These are phyloP conservation scores for Heliconius hermathena DNA, from an alignment of 1,140 invertebrate species.

Conservation along the genomic window DNA sequence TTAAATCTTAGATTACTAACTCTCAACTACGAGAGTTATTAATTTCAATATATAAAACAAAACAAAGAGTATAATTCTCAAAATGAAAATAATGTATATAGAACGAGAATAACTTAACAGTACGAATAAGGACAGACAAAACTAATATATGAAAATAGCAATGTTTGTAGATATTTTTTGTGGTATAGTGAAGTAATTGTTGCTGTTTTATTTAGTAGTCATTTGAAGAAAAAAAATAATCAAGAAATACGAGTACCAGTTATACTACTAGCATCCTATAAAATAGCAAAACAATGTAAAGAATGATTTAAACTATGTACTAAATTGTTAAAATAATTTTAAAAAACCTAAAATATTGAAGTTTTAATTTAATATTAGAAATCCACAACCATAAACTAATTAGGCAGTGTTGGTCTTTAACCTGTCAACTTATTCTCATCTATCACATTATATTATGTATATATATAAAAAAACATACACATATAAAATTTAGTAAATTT, in stretches of 20 bases:
- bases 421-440: not conserved
- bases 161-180: too few species aligned
- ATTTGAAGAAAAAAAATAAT: too few species aligned
- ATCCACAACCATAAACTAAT: not conserved
- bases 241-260: too few species aligned
- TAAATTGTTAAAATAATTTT: too few species aligned
- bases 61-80: not conserved
- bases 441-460: not conserved
- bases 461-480: not conserved
- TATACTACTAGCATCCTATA: too few species aligned
- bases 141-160: too few species aligned
- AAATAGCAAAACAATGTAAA: too few species aligned
- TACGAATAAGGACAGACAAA: not conserved
- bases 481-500: not conserved
- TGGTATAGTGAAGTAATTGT: too few species aligned
- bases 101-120: slow-evolving; percentile 5
- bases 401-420: not conserved
- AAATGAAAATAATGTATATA: not conserved
- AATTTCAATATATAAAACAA: not conserved
- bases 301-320: too few species aligned
- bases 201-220: too few species aligned
- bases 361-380: not conserved
- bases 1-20: not conserved
- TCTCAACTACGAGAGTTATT: too few species aligned
- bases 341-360: too few species aligned